Evolutionary conservation across 1,140 invertebrate species (phyloP).

Genomic region (Triops cancriformis): DNA sequence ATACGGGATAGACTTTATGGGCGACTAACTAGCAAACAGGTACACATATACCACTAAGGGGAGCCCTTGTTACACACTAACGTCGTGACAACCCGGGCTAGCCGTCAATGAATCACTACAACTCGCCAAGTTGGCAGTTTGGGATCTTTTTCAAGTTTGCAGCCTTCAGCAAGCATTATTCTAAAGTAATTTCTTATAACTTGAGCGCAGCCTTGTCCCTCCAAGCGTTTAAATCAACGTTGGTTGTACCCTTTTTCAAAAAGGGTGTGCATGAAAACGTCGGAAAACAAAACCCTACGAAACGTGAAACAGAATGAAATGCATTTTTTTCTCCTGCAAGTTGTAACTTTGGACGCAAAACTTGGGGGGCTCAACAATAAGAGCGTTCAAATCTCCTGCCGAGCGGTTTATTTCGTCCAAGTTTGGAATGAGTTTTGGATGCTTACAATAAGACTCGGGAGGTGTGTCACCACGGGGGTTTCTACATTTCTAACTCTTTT

Average conservation of each 20-base stretch:
- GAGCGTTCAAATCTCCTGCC: not conserved
- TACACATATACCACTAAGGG: not conserved
- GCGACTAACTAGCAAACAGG: not conserved
- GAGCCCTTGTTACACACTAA: not conserved
- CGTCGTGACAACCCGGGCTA: not conserved
- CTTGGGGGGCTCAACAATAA: not conserved
- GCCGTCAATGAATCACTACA: not conserved
- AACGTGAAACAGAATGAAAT: not conserved
- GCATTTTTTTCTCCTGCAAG: not conserved
- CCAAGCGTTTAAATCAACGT: not conserved
- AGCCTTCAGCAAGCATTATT: conserved; percentile 6
- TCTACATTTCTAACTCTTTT: not conserved
- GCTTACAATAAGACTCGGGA: not conserved
- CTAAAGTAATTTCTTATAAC: not conserved
- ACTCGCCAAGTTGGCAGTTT: not conserved
- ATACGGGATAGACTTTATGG: not conserved
- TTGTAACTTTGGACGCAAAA: not conserved
- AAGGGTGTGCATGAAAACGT: too few species aligned
- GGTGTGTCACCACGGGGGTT: conserved; percentile 2
- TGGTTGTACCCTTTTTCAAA: too few species aligned
- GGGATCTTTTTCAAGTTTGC: not conserved
- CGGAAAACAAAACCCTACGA: too few species aligned
- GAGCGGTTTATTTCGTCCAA: not conserved
- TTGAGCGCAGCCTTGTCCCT: not conserved
- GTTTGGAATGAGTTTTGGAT: not conserved